Base-by-base conservation (phyloP, 1,140 invertebrate species). In the Lepidurus couesii region DNA sequence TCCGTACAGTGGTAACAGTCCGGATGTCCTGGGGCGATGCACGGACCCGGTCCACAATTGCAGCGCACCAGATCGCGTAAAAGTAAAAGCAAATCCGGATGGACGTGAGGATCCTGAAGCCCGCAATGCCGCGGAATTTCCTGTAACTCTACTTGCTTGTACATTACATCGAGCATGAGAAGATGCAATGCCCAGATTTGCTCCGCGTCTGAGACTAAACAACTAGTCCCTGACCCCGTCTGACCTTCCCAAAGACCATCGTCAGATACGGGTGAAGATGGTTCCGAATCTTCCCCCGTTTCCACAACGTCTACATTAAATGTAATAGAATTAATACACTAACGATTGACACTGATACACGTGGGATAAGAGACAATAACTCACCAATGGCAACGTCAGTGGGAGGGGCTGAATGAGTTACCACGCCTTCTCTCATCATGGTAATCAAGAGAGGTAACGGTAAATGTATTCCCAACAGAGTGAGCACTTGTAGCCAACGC, bases 61-160 rank as follows among this genome's bases (percentile, higher is more conserved):
- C 13, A 97, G 87, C 89, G 96, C 96, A 65, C 53, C 53, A 65
- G 7, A 79, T 91, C 89, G 81, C 94, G 91, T 80, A 98, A 87
- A 11, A 98, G 86, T 74, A 89, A 88, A 81, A 93, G 91, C 16
- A 93, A 89, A 82, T 93, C 90, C 84, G 90, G 89, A 81, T 91
- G 92, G 10, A 93, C 89, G 75, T 87, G 44, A 47, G 84, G 88
- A 16, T 91, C 92, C 82, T 92, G 90, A 73, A 96, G 88, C 75
- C 94, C 94, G 78, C 88, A 90, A 82, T 97, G 92, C 79, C 90
- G 90, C 79, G 93, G 92, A n/a, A 94, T 88, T 81, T 95, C 92
- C 86, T 98, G 96, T 1, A 98, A 86, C 83, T 98, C 95, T 90
- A 98, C 91, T 88, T 99, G 97, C 87, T 97, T 97, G 5, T 98